phyloP scores from a whole-genome alignment of 2,888 invertebrate genomes.

The Hetaerina titia region DNA sequence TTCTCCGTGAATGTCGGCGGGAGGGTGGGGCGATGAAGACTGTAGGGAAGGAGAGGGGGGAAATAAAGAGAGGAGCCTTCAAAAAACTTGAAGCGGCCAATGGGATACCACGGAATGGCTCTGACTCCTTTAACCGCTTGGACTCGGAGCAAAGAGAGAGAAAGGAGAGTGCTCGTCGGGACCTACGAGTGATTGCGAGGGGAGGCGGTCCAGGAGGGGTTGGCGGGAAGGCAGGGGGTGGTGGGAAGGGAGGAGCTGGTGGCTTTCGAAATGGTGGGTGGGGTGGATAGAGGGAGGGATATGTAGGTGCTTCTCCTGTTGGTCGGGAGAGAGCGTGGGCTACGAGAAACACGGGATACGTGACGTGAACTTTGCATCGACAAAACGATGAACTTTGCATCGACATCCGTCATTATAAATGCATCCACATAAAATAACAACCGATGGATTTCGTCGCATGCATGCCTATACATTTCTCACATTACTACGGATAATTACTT shows the following conservation, averaged over 20 bases:
- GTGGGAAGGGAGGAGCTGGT: not conserved
- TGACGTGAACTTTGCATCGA: too few relatives aligned
- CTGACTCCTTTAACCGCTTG: constrained; percentile 36
- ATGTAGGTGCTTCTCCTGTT: not conserved
- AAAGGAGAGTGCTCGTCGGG: not conserved
- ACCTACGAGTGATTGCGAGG: not conserved
- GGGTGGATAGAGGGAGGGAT: not conserved
- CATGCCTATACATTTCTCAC: too few relatives aligned
- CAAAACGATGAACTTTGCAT: too few relatives aligned
- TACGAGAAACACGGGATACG: too few relatives aligned
- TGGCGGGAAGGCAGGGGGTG: not conserved
- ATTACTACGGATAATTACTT: too few relatives aligned
- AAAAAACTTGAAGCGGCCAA: constrained; percentile 31
- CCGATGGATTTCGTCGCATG: too few relatives aligned
- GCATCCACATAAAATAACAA: too few relatives aligned
- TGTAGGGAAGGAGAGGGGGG: not conserved
- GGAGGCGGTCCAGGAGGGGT: not conserved
- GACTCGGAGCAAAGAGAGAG: not conserved
- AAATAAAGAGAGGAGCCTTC: not conserved
- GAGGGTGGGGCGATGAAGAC: not conserved
- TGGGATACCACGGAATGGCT: constrained; percentile 27
- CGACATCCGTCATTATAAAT: too few relatives aligned
- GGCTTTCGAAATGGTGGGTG: not conserved
- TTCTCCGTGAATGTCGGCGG: not conserved
- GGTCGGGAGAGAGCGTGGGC: too few relatives aligned